phyloP scores from a whole-genome alignment of 2,113 vertebrate species.

The Taurulus bubalis region DNA sequence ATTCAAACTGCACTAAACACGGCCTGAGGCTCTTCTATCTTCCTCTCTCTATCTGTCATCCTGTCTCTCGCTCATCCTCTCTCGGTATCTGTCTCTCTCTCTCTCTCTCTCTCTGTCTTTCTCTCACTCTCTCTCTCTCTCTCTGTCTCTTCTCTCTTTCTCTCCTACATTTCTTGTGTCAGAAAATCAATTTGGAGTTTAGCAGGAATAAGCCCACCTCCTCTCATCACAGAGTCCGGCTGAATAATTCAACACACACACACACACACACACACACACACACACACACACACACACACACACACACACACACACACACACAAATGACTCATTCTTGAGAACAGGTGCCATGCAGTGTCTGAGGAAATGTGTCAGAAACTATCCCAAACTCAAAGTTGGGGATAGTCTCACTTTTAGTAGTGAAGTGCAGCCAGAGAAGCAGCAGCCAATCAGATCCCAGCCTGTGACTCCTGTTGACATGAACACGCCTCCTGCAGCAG shows the following conservation, averaged over 20 bases:
- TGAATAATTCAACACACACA: conserved; percentile 87
- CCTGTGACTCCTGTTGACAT: background rate
- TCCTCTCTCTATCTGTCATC: background rate
- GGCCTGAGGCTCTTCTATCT: conserved; percentile 74
- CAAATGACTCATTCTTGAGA: background rate
- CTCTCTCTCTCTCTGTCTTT: background rate
- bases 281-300: background rate
- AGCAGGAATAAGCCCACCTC: conserved; percentile 75
- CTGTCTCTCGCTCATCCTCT: background rate
- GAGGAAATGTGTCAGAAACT: too few relatives aligned
- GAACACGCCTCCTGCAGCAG: background rate
- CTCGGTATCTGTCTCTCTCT: background rate
- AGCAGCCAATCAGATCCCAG: background rate
- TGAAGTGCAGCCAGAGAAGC: background rate
- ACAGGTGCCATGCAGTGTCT: background rate
- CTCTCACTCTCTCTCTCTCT: conserved; percentile 2
- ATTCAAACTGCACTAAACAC: conserved; percentile 83
- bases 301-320: conserved; percentile 19
- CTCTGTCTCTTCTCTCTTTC: background rate
- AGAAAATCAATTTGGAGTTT: conserved; percentile 93
- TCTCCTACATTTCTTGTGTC: conserved; percentile 82
- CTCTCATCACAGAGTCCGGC: conserved; percentile 60
- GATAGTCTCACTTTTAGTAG: background rate
- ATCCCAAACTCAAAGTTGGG: too few relatives aligned
- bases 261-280: conserved; percentile 1